These are phyloP conservation scores for Camelus dromedarius DNA, from an alignment of 2,113 vertebrate species.

Conservation along the genomic window DNA sequence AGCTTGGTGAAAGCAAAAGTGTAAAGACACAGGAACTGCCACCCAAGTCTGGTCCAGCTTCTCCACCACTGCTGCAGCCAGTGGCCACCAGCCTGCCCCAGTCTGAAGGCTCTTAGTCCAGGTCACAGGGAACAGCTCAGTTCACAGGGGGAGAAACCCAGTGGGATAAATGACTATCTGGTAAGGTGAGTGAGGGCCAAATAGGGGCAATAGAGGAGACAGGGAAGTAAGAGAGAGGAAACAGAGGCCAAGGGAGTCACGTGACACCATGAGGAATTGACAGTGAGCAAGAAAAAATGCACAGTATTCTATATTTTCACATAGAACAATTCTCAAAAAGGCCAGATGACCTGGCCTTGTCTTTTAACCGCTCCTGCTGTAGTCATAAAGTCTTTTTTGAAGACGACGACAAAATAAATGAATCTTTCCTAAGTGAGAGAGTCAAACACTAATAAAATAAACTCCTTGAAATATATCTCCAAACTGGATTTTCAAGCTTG, in stretches of 20 bases:
- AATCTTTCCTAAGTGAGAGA: background rate
- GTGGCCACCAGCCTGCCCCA: background rate
- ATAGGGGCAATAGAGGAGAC: too few species aligned
- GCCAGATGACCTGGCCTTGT: too few species aligned
- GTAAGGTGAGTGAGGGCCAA: background rate
- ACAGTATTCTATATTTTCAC: background rate
- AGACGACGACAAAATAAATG: background rate
- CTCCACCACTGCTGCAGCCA: background rate
- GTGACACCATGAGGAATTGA: background rate
- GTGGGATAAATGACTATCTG: background rate
- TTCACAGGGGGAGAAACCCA: background rate
- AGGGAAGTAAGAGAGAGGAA: background rate
- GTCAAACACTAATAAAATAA: background rate
- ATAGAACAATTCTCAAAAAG: background rate
- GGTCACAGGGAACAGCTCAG: conserved; percentile 37
- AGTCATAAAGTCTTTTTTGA: background rate
- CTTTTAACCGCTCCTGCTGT: background rate
- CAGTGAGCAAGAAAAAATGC: background rate
- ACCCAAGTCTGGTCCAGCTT: background rate
- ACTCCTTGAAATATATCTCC: background rate
- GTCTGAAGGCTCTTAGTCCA: conserved; percentile 28
- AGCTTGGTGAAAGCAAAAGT: conserved; percentile 43
- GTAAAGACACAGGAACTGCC: background rate
- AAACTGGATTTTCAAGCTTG: background rate
- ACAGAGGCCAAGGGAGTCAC: background rate